Base-by-base conservation (phyloP, 2,113 vertebrate species). In the Aldabrachelys gigantea region DNA sequence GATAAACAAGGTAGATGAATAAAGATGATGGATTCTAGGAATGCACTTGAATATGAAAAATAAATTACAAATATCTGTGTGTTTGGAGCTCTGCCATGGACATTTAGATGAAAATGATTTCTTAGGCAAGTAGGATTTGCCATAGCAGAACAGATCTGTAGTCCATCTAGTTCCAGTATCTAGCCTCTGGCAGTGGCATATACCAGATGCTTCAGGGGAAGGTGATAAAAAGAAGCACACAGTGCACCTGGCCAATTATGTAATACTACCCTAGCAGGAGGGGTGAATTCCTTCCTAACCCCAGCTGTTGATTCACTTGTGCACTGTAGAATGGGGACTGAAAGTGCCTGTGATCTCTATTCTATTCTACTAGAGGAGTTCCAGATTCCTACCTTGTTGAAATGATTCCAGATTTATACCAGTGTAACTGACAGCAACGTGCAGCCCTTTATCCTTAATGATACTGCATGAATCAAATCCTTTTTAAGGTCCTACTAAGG, bases 201-300 rank as follows among this genome's bases (percentile, higher is more conserved):
- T 84, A 93, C 83, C 89, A 95, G 44, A 78, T 83, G 10, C 44
- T 95, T 95, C 8, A 1, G 50, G 91, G 21, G 17, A 96, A 96
- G 79, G 81, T 91, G 87, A 50, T 83, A 84, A 54, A 35, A 90
- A 35, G 47, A 8, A 47, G 41, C 7, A 11, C 76, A 84, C 8
- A 0, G 0, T 87, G 91, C 49, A 94, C 72, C 49, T 84, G 72
- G 76, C 80, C 78, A 90, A 0, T 16, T 94, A 29, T 72, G 49
- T 78, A 90, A 91, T n/a, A 27, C 25, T 25, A 83, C 25, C 14
- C 24, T 16, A 59, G 38, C 38, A 83, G 27, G 81, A 59, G 54
- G 38, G 14, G 27, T 57, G 81, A 41, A 83, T 83, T 83, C 38
- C n/a, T 83, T 59, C 54, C 81, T 83, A 6, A 29, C 54, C 27